Base-by-base conservation (phyloP, 23 tunicate species). In the Ciona savignyi region DNA sequence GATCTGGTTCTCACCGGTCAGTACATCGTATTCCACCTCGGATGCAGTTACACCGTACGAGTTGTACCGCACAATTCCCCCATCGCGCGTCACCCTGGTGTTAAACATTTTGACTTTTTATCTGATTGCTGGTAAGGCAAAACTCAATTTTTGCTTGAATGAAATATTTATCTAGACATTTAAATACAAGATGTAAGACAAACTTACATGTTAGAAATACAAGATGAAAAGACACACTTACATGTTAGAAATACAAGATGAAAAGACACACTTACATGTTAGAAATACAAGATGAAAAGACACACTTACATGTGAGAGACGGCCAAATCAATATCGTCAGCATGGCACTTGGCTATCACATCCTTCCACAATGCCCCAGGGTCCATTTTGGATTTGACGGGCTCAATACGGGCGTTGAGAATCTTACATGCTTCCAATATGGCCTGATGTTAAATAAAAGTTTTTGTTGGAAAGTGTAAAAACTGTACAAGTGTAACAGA, bases 11-110 rank as follows among this genome's bases (percentile, higher is more conserved):
- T 89, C 88, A 4, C 96, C 96, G 20, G 88, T 89, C 20, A 89
- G 26, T 28, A 89, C 82, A 68, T 89, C 96, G 62, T 76, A 72
- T 30, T 88, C 95, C 42, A 88, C 95, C 70, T 88, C 87, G 1
- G 87, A 33, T n/a, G 68, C 72, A 20, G 96, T 78, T 1, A 73
- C 84, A 4, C 96, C 96, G 34, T 67, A 89, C 24, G 75, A 64
- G 31, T 81, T 72, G 79, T 83, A 89, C 11, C 29, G 29, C 9
- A 25, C 29, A 9, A 20, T 64, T 64, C 29, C 29, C 9, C 28
- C 29, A 64, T 64, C 29, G 11, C 20, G 11, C 4, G 68, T 64
- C 28, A 64, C 68, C 68, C 29, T 64, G 61, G 20, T 15, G 20
- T 15, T 15, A 49, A 49, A 49, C 61, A 49, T 15, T 15, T 49